Base-by-base conservation (phyloP, 2,797 vertebrate genomes). In the Triplophysa yarkandensis region DNA sequence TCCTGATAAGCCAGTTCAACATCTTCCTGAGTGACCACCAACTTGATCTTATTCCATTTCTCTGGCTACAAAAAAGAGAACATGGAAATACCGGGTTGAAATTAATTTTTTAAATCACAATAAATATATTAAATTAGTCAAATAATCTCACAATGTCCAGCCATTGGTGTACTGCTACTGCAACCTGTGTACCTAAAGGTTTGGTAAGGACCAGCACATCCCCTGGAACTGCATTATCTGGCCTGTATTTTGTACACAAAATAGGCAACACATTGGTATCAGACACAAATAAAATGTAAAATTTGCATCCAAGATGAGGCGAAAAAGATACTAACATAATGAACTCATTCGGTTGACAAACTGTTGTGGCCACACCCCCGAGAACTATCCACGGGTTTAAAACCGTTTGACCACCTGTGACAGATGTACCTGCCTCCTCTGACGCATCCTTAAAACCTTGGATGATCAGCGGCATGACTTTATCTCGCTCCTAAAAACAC, bases 361-460 rank as follows among this genome's bases (percentile, higher is more conserved):
- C 98, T 68, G 98, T 98, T 1, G 97, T 99, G 44, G 98, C 97
- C 30, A 99, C 98, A 77, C 98, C 98, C 82, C 98, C 98, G 86
- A 99, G 90, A 85, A 99, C 95, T 75, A 99, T 95, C 97, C 97
- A 99, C 79, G 98, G 98, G 87, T 99, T 99, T 77, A 99, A 87
- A 64, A 99, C 98, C 0, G 97, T 99, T 86, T 99, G 98, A 71
- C 98, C 97, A 27, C 98, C 98, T 4, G 97, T 99, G 75, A 99
- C 96, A 28, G 97, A 98, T 1, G 97, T 99, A 61, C 97, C 98
- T 1, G 98, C 98, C 88, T 99, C 98, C 86, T 99, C 98, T 62
- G 98, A 96, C n/a, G 98, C 97, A 68, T 99, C 98, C 88, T 99
- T 99, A 90, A 99, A 99, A 81, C 98, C 98, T 89, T 99, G 98